Evolutionary conservation across 1,140 invertebrate species (phyloP).

Genomic region (Phymorhynchus buccinoides): DNA sequence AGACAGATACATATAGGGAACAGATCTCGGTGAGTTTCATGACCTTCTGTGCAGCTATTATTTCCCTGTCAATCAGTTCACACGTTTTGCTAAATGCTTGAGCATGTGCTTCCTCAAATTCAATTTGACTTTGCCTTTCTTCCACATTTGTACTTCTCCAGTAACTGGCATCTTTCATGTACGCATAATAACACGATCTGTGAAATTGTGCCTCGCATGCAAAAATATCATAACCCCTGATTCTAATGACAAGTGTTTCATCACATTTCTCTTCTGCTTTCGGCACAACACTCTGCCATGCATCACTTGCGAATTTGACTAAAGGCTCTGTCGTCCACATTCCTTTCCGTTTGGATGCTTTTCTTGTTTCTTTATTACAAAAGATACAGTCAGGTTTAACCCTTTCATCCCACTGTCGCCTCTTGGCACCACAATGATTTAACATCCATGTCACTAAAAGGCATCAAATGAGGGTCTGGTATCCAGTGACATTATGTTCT

Average conservation of each 20-base stretch:
- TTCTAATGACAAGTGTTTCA: not conserved
- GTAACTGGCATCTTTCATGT: not conserved
- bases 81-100: not conserved
- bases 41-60: not conserved
- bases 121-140: not conserved
- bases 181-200: not conserved
- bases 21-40: conserved; percentile 2
- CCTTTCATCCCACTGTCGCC: too few relatives aligned
- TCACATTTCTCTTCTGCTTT: not conserved
- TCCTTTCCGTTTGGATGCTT: not conserved
- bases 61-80: not conserved
- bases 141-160: not conserved
- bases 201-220: not conserved
- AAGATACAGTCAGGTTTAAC: not conserved
- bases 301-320: not conserved
- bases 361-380: not conserved
- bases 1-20: not conserved
- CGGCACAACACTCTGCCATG: not conserved
- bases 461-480: too few relatives aligned
- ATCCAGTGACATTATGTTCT: too few relatives aligned
- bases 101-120: not conserved
- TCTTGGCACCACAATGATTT: too few relatives aligned
- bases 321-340: not conserved
- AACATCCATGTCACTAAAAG: too few relatives aligned
- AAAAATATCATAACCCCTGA: not conserved